Percentiles rank a stretch among this genome's conserved stretches.
These are phyloP conservation scores for Symphodus melops DNA, from an alignment of 2,113 vertebrate species.

Conservation along the genomic window DNA sequence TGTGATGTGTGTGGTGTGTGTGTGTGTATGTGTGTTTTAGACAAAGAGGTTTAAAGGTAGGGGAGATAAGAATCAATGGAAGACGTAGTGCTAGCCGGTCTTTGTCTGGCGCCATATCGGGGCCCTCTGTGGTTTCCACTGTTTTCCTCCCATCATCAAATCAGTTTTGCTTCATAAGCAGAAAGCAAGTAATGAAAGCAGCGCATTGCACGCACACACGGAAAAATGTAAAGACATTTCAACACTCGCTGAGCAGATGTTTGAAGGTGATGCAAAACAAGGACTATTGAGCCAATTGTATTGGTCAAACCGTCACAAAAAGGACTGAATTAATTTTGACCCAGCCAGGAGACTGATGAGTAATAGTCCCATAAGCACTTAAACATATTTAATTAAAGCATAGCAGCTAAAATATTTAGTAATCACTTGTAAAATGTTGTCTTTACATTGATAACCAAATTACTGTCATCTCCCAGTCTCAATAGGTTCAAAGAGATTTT, in stretches of 20 bases:
- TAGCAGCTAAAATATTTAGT: no score
- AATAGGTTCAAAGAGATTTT: neutral
- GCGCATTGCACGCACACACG: constrained; percentile 38
- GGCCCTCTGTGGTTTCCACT: constrained; percentile 79
- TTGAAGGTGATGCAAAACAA: constrained; percentile 6
- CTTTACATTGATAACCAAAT: neutral
- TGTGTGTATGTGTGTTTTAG: neutral
- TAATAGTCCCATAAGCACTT: neutral
- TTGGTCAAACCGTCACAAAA: neutral
- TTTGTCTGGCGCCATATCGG: constrained; percentile 73
- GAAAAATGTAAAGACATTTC: constrained; percentile 63
- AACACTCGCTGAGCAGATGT: constrained; percentile 6
- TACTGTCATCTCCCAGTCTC: neutral
- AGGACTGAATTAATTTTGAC: neutral
- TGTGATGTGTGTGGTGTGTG: constrained; percentile 9
- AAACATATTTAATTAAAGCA: no score
- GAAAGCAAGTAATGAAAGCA: constrained; percentile 77
- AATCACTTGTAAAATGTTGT: neutral
- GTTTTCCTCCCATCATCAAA: constrained; percentile 78
- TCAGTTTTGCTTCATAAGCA: constrained; percentile 84
- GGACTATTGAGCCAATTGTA: neutral
- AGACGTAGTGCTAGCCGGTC: constrained; percentile 65
- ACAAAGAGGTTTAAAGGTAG: constrained; percentile 51
- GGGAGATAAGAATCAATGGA: constrained; percentile 83
- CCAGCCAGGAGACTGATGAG: neutral